Conservation (phyloP, 2,113 vertebrate species). For the Rynchops niger region DNA sequence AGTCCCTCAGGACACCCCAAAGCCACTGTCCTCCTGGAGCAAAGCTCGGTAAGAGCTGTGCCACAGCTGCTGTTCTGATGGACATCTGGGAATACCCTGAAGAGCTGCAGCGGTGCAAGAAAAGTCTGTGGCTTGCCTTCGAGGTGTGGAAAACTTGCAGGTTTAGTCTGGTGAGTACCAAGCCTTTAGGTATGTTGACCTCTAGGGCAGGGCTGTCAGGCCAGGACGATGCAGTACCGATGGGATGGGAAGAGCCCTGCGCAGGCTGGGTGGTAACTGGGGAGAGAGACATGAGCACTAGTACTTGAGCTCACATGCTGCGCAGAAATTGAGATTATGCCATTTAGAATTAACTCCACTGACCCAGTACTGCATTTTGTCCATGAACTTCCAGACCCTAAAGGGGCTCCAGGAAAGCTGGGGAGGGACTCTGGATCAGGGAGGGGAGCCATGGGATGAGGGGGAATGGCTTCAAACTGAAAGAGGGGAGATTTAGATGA, state of each 20-base stretch:
- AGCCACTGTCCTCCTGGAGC: neutral
- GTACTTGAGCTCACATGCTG: neutral
- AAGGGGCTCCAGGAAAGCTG: no score
- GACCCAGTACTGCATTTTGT: rapidly evolving
- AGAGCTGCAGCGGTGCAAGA: rapidly evolving
- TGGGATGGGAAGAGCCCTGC: neutral
- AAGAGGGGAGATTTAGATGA: no score
- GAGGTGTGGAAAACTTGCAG: rapidly evolving
- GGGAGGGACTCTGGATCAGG: no score
- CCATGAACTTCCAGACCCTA: no score
- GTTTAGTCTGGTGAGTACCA: neutral
- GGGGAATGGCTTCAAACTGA: no score
- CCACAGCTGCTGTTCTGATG: neutral
- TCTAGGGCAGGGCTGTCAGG: neutral
- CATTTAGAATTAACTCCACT: neutral
- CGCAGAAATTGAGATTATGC: neutral
- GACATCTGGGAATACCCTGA: neutral
- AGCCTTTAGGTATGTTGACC: neutral
- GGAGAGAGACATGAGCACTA: neutral
- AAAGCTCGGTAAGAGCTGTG: neutral
- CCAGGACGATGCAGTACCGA: rapidly evolving
- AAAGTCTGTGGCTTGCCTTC: neutral
- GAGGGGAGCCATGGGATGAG: no score
- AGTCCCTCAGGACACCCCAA: neutral
- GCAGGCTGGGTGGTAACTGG: rapidly evolving